phyloP scores from a whole-genome alignment of 1,140 invertebrate species.

The Euglossa dilemma region DNA sequence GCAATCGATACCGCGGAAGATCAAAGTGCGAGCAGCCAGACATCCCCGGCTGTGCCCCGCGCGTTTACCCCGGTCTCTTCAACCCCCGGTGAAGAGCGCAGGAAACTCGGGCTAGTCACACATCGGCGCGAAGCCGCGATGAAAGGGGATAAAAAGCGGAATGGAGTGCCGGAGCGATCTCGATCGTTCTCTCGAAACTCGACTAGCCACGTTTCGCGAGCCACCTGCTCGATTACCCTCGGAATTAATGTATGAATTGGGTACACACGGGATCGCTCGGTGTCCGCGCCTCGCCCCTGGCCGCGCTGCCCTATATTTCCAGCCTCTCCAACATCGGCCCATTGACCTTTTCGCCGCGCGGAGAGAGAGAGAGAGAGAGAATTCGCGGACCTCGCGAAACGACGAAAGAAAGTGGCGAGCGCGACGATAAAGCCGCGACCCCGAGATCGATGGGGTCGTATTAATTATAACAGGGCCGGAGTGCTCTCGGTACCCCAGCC shows the following conservation, averaged over 20 bases:
- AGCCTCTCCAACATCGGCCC: conserved; percentile 42
- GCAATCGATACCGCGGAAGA: too few species aligned
- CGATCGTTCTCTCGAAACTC: background rate
- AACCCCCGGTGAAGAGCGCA: too few species aligned
- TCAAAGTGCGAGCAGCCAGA: too few species aligned
- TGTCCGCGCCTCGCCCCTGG: background rate
- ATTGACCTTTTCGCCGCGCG: conserved; percentile 23
- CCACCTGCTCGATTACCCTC: conserved; percentile 43
- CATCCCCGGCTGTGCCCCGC: too few species aligned
- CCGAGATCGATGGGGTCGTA: conserved; percentile 27
- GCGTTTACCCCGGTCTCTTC: too few species aligned
- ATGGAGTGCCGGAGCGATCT: background rate
- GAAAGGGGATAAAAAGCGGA: background rate
- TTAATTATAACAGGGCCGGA: conserved; percentile 44
- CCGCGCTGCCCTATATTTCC: conserved; percentile 32
- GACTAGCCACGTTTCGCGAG: conserved; percentile 1
- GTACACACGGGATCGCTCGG: conserved; percentile 7
- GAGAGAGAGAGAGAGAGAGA: background rate
- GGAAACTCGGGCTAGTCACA: too few species aligned
- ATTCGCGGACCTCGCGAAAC: conserved; percentile 35
- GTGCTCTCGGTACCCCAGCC: background rate
- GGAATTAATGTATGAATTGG: conserved; percentile 52
- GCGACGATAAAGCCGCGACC: conserved; percentile 5
- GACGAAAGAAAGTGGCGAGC: background rate
- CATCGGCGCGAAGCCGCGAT: background rate